Evolutionary conservation across 2,888 invertebrate genomes (phyloP).

Genomic region (Phengaris arion): DNA sequence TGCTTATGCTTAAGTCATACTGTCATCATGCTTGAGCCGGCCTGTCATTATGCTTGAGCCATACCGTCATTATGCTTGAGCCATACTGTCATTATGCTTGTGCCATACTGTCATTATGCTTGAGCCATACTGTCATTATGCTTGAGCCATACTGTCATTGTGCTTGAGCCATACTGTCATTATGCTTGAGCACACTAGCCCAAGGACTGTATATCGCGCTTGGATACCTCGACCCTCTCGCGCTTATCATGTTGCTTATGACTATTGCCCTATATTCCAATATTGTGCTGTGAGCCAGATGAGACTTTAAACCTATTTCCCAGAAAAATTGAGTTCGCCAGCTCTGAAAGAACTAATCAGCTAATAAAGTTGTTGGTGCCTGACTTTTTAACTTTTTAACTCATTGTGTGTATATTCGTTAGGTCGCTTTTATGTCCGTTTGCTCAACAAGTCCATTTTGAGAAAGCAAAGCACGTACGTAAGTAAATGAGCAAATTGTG

Average conservation of each 20-base stretch:
- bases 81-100: background rate
- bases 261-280: background rate
- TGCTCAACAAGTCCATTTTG: slow-evolving; percentile 16
- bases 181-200: background rate
- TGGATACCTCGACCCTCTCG: background rate
- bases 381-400: slow-evolving; percentile 26
- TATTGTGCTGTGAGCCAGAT: background rate
- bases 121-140: background rate
- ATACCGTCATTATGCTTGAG: too few relatives aligned
- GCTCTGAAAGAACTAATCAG: slow-evolving; percentile 29
- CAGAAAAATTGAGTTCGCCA: slow-evolving; percentile 21
- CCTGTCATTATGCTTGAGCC: background rate
- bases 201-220: background rate
- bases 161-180: background rate
- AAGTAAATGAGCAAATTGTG: slow-evolving; percentile 20
- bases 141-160: background rate
- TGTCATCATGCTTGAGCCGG: too few relatives aligned
- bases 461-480: slow-evolving; percentile 12
- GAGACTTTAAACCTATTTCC: background rate
- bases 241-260: background rate
- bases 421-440: slow-evolving; percentile 23
- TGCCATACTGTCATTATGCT: background rate
- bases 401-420: slow-evolving; percentile 21
- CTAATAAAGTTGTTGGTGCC: slow-evolving; percentile 26
- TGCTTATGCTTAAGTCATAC: too few relatives aligned